These are phyloP conservation scores for Drosophila maculinotata DNA, from an alignment of 2,888 invertebrate genomes.

Conservation along the genomic window DNA sequence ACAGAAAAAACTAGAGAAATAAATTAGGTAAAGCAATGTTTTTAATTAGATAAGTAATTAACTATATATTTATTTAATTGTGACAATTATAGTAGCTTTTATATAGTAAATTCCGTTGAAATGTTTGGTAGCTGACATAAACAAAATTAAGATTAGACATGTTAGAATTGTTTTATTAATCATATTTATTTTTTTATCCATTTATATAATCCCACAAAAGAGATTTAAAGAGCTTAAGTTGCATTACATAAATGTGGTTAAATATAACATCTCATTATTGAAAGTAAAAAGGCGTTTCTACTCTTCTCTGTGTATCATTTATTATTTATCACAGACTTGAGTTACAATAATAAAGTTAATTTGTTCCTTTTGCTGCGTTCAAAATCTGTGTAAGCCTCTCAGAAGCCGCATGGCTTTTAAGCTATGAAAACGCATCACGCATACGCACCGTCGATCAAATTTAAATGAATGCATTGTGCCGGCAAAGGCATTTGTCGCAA, in stretches of 20 bases:
- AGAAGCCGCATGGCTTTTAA: slow-evolving; percentile 31
- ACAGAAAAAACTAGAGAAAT: not conserved
- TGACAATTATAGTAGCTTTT: no score
- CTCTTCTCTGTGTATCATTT: no score
- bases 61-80: not conserved
- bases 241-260: not conserved
- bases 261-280: not conserved
- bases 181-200: not conserved
- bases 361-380: slow-evolving; percentile 3
- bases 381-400: slow-evolving; percentile 37
- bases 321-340: not conserved
- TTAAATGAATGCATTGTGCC: slow-evolving; percentile 46
- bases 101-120: no score
- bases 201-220: no score
- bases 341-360: slow-evolving; percentile 22
- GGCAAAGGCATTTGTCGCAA: slow-evolving; percentile 34
- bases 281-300: not conserved
- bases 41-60: slow-evolving; percentile 11
- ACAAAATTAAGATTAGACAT: not conserved
- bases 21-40: slow-evolving; percentile 2
- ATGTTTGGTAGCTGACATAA: no score
- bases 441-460: slow-evolving; percentile 60
- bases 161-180: not conserved
- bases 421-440: slow-evolving; percentile 52
- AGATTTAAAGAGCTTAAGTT: no score